These are phyloP conservation scores for Atlantisia rogersi DNA, from an alignment of 2,113 vertebrate genomes.

Conservation along the genomic window DNA sequence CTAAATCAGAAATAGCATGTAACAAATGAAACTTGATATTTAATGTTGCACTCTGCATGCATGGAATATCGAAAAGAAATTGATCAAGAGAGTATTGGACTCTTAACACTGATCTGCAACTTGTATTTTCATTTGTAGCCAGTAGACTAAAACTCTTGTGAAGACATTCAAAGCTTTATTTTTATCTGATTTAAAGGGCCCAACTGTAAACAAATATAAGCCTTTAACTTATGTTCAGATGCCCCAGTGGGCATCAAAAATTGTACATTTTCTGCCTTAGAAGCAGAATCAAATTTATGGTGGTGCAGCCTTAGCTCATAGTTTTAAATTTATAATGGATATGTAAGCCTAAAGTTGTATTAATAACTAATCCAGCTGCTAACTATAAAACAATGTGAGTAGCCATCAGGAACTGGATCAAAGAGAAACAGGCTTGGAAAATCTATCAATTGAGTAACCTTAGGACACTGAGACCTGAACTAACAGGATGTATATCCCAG, in stretches of 20 bases:
- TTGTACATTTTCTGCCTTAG: background rate
- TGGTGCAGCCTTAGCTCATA: too few relatives aligned
- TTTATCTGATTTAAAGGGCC: background rate
- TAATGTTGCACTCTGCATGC: fast-evolving
- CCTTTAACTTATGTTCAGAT: background rate
- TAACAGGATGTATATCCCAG: too few relatives aligned
- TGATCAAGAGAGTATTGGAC: background rate
- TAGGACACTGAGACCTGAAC: too few relatives aligned
- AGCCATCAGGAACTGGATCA: too few relatives aligned
- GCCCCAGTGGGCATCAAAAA: background rate
- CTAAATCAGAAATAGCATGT: background rate
- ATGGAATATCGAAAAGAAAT: background rate
- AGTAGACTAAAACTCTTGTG: background rate
- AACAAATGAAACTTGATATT: background rate
- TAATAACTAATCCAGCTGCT: too few relatives aligned
- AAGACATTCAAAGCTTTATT: background rate
- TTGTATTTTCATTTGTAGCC: background rate
- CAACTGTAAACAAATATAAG: background rate
- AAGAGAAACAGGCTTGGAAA: too few relatives aligned
- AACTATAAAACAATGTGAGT: too few relatives aligned
- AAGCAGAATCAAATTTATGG: background rate
- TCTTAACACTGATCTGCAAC: background rate
- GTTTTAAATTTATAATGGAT: too few relatives aligned
- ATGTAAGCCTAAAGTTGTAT: too few relatives aligned
- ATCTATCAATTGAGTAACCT: too few relatives aligned